phyloP scores from a whole-genome alignment of 2,888 invertebrate species.

The Neoascia interrupta region DNA sequence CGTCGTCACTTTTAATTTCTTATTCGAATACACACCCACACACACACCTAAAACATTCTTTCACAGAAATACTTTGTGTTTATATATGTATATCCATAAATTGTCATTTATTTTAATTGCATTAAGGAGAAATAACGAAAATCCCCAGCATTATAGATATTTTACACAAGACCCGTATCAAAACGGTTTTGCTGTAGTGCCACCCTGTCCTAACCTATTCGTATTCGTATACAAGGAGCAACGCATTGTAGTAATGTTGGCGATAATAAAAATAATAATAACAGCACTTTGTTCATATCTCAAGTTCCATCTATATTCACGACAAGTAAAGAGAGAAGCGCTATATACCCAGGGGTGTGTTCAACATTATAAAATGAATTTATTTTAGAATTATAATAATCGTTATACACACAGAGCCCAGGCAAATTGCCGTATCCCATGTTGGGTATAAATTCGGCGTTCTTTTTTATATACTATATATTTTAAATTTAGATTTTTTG shows the following conservation, averaged over 20 bases:
- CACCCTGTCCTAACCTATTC: slow-evolving; percentile 11
- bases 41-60: too few species aligned
- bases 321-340: slow-evolving; percentile 24
- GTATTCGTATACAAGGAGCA: slow-evolving; percentile 7
- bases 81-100: slow-evolving; percentile 39
- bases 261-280: slow-evolving; percentile 67
- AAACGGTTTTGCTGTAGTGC: background rate
- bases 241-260: slow-evolving; percentile 60
- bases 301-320: slow-evolving; percentile 54
- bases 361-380: slow-evolving; percentile 60
- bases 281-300: slow-evolving; percentile 59
- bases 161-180: slow-evolving; percentile 1
- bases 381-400: slow-evolving; percentile 67
- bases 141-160: slow-evolving; percentile 45
- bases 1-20: slow-evolving; percentile 47
- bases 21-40: slow-evolving; percentile 18
- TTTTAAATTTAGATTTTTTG: slow-evolving; percentile 60
- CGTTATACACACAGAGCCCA: slow-evolving; percentile 23
- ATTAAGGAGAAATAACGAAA: slow-evolving; percentile 45
- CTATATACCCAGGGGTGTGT: slow-evolving; percentile 37
- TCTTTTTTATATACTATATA: slow-evolving; percentile 26
- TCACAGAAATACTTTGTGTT: background rate
- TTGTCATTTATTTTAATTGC: slow-evolving; percentile 65
- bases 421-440: slow-evolving; percentile 41
- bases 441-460: slow-evolving; percentile 15